Evolutionary conservation across 2,888 invertebrate genomes (phyloP), one percentile per base, ranked within the genome.

Genomic region (Colostygia pectinataria): DNA sequence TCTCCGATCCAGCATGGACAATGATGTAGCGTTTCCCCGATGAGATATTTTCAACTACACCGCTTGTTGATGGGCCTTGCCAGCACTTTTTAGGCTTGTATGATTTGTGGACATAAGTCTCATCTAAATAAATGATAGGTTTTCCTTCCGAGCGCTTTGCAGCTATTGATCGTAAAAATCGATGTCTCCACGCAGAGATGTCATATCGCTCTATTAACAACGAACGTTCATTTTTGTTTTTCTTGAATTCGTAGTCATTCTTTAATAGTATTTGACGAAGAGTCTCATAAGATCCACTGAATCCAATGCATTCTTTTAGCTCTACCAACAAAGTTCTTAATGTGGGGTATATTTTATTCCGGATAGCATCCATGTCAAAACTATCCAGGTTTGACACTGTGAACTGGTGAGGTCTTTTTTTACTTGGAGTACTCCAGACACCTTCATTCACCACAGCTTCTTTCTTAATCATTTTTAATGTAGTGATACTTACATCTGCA

Each of bases 11-110:
- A 10, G 59, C 62, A 51, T 66, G 61, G 5, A 65, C 63, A 46
- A 62, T 53, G 34, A 63, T 65, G 48, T 56, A 56, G 33, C 62
- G 55, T 55, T 64, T 65, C 5, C 61, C 63, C 31, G 28, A 39
- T 7, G 39, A 39, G 3, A 63, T 63, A 20, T 58, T 62, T 24
- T 61, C 51, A 29, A 55, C 36, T 33, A 54, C 29, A 14, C 55
- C 57, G 32, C 50, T 57, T 31, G 58, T 59, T 20, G 52, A 48
- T 37, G 55, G 59, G 2, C 59, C 53, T 53, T 57, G 61, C 60
- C 61, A 59, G 14, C 52, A 62, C 23, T 62, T 60, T 39, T 64
- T 59, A 13, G 47, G 43, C 40, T 60, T 63, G 36, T 61, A 58
- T 0, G 33, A 3, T 34, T 34, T 34, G 33, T 34, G 33, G 33